A percentile compares a stretch with the other conserved stretches of the same genome.
phyloP scores from a whole-genome alignment of 2,888 invertebrate species.

The Pandemis corylana region DNA sequence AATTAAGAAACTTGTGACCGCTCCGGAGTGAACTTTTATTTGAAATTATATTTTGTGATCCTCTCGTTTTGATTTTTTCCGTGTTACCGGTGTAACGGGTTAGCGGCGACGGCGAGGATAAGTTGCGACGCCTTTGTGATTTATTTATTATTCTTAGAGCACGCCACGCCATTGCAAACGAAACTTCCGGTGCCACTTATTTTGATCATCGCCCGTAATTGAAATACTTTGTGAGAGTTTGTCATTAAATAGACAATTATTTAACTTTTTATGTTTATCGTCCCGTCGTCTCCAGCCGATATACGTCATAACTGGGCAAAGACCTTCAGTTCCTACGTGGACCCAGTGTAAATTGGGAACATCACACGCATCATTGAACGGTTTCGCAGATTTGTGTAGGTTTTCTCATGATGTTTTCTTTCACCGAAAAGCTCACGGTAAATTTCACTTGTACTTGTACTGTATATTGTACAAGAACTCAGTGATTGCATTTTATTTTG shows the following conservation, averaged over 20 bases:
- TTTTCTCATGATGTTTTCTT: too few species aligned
- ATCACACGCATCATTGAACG: too few species aligned
- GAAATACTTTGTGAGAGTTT: slow-evolving; percentile 25
- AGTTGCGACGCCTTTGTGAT: slow-evolving; percentile 75
- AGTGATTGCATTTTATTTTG: not conserved
- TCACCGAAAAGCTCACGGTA: too few species aligned
- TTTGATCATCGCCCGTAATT: slow-evolving; percentile 29
- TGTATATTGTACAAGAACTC: slow-evolving; percentile 1
- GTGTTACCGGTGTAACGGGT: slow-evolving; percentile 73
- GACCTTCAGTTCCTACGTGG: too few species aligned
- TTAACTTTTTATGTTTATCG: not conserved
- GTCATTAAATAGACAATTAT: slow-evolving; percentile 8
- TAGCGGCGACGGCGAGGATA: slow-evolving; percentile 62
- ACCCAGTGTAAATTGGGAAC: too few species aligned
- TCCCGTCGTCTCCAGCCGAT: not conserved
- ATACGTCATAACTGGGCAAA: too few species aligned
- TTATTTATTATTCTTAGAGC: slow-evolving; percentile 75
- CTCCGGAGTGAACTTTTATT: slow-evolving; percentile 80
- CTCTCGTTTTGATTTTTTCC: slow-evolving; percentile 76
- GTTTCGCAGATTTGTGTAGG: too few species aligned
- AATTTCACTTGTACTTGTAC: not conserved
- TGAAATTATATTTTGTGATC: slow-evolving; percentile 83
- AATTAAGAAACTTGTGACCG: slow-evolving; percentile 86
- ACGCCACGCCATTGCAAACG: slow-evolving; percentile 60
- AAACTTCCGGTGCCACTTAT: slow-evolving; percentile 42